Evolutionary conservation across 2,113 vertebrate genomes (phyloP).

Genomic region (Tympanuchus pallidicinctus): DNA sequence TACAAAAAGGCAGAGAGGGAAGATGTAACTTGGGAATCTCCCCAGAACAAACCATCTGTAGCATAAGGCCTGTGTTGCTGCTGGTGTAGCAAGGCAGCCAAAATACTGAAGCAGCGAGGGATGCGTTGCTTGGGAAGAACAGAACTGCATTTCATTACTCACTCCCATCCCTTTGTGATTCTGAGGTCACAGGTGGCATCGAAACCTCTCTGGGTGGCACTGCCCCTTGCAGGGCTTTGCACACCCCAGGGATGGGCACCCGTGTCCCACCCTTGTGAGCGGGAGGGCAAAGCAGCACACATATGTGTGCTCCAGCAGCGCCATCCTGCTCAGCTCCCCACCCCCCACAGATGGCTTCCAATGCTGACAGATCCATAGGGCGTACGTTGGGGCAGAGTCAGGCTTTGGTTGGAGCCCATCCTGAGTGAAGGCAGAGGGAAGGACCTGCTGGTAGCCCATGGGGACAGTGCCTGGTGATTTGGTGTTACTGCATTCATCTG

Average conservation of each 20-base stretch:
- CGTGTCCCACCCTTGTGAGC: fast-evolving
- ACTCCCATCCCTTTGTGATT: not conserved
- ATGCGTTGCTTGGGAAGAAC: not conserved
- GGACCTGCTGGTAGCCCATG: not conserved
- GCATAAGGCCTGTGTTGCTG: slow-evolving; percentile 4
- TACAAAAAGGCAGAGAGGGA: slow-evolving; percentile 67
- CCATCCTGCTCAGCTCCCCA: not conserved
- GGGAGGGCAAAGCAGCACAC: not conserved
- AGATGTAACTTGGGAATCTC: slow-evolving; percentile 66
- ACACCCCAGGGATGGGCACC: fast-evolving
- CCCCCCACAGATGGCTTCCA: not conserved
- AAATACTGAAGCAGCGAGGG: slow-evolving; percentile 25
- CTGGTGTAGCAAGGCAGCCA: not conserved
- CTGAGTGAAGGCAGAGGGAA: not conserved
- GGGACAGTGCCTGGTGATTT: fast-evolving
- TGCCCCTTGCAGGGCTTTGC: too few species aligned
- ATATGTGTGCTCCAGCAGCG: not conserved
- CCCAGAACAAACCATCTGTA: slow-evolving; percentile 70
- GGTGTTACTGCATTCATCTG: not conserved
- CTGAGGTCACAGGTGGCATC: not conserved
- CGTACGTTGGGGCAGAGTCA: not conserved
- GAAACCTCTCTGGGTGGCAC: too few species aligned
- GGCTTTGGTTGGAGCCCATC: not conserved
- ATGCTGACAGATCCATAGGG: not conserved
- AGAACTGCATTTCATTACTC: not conserved